phyloP scores from a whole-genome alignment of 2,888 invertebrate genomes.

The Pseudococcus jackbeardsleyi region DNA sequence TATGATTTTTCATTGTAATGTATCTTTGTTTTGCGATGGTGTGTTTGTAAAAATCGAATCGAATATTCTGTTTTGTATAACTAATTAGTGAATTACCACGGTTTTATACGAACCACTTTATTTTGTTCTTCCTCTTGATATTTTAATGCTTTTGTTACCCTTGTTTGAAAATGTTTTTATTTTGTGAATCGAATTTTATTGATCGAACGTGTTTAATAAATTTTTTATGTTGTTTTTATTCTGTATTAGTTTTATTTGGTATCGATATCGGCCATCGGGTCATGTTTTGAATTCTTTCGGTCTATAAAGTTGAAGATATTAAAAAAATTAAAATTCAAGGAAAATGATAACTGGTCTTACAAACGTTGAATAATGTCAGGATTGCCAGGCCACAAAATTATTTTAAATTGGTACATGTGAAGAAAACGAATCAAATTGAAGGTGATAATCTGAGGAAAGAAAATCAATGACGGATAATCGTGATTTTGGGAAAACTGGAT shows the following conservation, averaged over 20 bases:
- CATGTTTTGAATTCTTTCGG: no score
- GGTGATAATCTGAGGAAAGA: no score
- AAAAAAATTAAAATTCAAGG: no score
- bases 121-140: constrained; percentile 49
- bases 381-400: no score
- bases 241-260: background rate
- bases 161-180: constrained; percentile 44
- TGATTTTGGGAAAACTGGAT: no score
- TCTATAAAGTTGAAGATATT: no score
- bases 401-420: no score
- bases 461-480: no score
- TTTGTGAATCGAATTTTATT: constrained; percentile 39
- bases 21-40: background rate
- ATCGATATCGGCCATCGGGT: no score
- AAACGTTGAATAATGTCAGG: no score
- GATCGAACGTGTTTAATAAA: constrained; percentile 33
- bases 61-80: background rate
- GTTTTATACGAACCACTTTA: constrained; percentile 22
- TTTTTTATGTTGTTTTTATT: constrained; percentile 46
- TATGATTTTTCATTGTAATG: background rate
- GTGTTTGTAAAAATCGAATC: constrained; percentile 8
- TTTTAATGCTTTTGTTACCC: constrained; percentile 56
- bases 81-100: constrained; percentile 38
- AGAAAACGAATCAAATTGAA: no score
- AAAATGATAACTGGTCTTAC: no score